Percentiles rank a stretch among this genome's conserved stretches.
Conservation (phyloP, 2,888 invertebrate species). For the Macrophya alboannulata region DNA sequence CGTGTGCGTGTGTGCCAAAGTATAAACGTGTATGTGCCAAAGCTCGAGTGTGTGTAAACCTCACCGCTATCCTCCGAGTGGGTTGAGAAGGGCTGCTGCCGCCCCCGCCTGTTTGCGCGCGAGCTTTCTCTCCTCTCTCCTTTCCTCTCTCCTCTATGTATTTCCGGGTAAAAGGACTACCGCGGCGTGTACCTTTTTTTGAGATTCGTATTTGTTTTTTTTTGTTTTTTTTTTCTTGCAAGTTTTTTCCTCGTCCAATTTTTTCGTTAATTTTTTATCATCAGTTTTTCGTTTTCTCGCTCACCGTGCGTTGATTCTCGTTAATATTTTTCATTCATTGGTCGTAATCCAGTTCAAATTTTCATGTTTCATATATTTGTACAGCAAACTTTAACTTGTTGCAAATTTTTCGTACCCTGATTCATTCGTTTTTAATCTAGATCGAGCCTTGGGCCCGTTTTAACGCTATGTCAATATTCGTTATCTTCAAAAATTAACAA, state of each 20-base stretch:
- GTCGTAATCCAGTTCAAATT: background rate
- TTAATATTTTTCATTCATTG: background rate
- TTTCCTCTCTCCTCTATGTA: constrained; percentile 60
- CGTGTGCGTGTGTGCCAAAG: constrained; percentile 64
- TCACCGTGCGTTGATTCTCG: background rate
- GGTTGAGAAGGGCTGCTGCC: constrained; percentile 44
- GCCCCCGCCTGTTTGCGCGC: constrained; percentile 39
- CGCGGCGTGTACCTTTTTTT: constrained; percentile 21
- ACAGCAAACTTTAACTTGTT: background rate
- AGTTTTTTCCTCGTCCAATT: background rate
- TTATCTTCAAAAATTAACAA: background rate
- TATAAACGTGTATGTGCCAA: constrained; percentile 66
- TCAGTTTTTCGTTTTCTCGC: background rate
- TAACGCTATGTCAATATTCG: background rate
- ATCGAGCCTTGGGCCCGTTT: background rate
- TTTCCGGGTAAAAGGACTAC: constrained; percentile 46
- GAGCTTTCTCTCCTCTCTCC: constrained; percentile 15
- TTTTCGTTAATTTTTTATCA: background rate
- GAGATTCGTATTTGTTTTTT: background rate
- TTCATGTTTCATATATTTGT: background rate
- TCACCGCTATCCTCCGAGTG: constrained; percentile 50
- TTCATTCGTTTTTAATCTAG: background rate
- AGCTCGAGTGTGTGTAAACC: constrained; percentile 10
- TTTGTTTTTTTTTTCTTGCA: background rate
- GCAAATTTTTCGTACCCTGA: background rate